These are phyloP conservation scores for Microctonus brassicae DNA, from an alignment of 2,888 invertebrate genomes.

Conservation along the genomic window DNA sequence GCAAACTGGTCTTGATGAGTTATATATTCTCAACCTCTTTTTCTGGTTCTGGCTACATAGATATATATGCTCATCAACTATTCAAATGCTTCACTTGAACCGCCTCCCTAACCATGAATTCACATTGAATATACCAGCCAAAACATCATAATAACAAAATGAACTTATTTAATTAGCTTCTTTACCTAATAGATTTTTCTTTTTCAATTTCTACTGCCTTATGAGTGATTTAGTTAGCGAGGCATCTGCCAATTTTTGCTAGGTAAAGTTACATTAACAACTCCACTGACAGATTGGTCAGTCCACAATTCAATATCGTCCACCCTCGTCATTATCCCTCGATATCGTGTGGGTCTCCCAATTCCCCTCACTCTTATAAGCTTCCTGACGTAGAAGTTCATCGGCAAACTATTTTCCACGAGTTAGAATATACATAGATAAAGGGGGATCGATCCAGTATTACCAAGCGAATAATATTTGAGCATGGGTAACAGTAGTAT, in stretches of 20 bases:
- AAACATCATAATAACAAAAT: not conserved
- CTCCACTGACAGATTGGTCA: slow-evolving; percentile 58
- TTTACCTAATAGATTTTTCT: not conserved
- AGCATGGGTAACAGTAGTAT: not conserved
- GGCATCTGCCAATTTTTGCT: slow-evolving; percentile 31
- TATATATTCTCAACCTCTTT: not conserved
- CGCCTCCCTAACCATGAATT: not conserved
- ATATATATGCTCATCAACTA: not conserved
- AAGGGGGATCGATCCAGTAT: not conserved
- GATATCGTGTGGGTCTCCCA: slow-evolving; percentile 36
- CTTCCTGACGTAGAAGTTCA: slow-evolving; percentile 13
- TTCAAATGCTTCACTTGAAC: not conserved
- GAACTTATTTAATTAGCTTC: not conserved
- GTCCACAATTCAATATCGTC: slow-evolving; percentile 61
- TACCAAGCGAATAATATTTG: not conserved
- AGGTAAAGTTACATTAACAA: slow-evolving; percentile 40
- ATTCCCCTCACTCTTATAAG: not conserved
- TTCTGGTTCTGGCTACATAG: not conserved
- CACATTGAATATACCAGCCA: not conserved
- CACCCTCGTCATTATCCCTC: slow-evolving; percentile 49
- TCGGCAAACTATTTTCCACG: slow-evolving; percentile 36
- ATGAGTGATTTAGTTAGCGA: slow-evolving; percentile 6
- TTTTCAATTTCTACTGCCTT: not conserved
- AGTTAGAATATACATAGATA: slow-evolving; percentile 24
- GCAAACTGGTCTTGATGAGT: slow-evolving; percentile 39